Percentiles rank a stretch among this genome's conserved stretches.
Evolutionary conservation across 2,888 invertebrate genomes (phyloP).

Genomic region (Druceiella hillmani): DNA sequence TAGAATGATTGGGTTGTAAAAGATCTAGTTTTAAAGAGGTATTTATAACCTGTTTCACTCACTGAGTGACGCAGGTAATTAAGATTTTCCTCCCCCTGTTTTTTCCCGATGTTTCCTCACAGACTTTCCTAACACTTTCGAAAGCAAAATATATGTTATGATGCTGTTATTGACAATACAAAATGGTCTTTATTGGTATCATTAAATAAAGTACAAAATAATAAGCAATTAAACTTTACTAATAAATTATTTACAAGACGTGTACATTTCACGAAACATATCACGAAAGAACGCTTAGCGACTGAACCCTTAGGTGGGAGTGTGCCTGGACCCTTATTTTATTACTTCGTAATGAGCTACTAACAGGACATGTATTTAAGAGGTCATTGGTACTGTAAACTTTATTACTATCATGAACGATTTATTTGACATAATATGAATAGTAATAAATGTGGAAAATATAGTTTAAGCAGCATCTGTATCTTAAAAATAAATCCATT

Average conservation of each 20-base stretch:
- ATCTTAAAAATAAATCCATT: no score
- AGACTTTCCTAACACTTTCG: conserved; percentile 11
- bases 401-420: no score
- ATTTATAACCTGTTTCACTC: no score
- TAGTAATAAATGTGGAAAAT: no score
- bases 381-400: no score
- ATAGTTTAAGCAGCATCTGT: no score
- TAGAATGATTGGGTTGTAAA: conserved; percentile 9
- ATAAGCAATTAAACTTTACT: conserved; percentile 7
- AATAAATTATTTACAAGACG: conserved; percentile 5
- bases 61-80: conserved; percentile 2
- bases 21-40: no score
- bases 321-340: conserved; percentile 11
- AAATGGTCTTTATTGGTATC: conserved; percentile 4
- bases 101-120: conserved; percentile 13
- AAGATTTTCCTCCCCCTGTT: conserved; percentile 6
- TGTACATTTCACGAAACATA: conserved; percentile 7
- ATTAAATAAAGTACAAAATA: conserved; percentile 8
- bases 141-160: conserved; percentile 8
- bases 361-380: no score
- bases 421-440: conserved; percentile 11
- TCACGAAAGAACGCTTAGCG: conserved; percentile 12
- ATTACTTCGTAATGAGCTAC: conserved; percentile 3
- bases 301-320: conserved; percentile 11
- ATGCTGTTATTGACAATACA: conserved; percentile 3